These are phyloP conservation scores for Stegastes partitus DNA, from an alignment of 2,113 vertebrate species.

Conservation along the genomic window DNA sequence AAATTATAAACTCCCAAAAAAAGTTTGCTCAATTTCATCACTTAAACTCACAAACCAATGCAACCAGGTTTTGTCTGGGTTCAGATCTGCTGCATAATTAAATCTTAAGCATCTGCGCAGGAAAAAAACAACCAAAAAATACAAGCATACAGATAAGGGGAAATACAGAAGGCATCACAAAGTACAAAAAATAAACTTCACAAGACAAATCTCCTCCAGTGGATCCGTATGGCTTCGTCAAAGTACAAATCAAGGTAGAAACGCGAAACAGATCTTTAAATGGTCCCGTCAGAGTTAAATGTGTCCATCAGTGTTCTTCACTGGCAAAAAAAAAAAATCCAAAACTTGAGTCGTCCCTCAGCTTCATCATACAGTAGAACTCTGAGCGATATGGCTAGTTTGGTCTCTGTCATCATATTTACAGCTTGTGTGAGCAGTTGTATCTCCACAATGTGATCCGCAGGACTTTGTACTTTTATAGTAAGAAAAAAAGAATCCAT, in stretches of 20 bases:
- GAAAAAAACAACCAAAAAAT: background rate
- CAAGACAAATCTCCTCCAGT: background rate
- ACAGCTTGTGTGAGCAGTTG: conserved; percentile 2
- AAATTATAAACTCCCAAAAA: background rate
- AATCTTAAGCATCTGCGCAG: background rate
- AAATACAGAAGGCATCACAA: background rate
- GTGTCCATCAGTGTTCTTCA: conserved; percentile 27
- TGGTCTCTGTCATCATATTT: conserved; percentile 50
- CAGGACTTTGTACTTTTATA: conserved; percentile 24
- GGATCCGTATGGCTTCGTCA: conserved; percentile 36
- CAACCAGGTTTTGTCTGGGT: background rate
- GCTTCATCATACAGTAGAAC: background rate
- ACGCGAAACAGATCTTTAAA: conserved; percentile 2
- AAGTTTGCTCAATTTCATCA: background rate
- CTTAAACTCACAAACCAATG: background rate
- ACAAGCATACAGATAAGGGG: background rate
- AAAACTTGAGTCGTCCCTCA: background rate
- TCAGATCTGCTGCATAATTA: background rate
- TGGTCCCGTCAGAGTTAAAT: conserved; percentile 2
- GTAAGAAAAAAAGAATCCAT: conserved; percentile 29
- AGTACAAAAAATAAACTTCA: background rate
- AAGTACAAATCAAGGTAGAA: conserved; percentile 10
- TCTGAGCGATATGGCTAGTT: conserved; percentile 46
- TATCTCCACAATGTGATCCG: background rate
- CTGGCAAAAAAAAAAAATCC: conserved; percentile 25